Evolutionary conservation across 2,888 invertebrate genomes (phyloP), one percentile per base, ranked within the genome.

Genomic region (Phania funesta): DNA sequence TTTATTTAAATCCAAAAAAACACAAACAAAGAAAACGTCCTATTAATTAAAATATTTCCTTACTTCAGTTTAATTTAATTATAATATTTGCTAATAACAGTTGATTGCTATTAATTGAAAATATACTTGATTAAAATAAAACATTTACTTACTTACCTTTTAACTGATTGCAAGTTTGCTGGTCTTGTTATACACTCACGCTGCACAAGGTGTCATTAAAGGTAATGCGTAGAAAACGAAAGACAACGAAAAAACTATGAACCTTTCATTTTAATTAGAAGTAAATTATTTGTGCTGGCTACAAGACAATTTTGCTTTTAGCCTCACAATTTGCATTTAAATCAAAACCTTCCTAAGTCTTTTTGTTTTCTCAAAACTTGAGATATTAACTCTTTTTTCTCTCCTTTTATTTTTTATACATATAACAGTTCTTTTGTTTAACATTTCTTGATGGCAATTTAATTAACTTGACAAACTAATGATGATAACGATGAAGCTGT

Each of bases 381-480:
- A 71, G 38, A 76, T 26, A 44, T 52, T 60, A 78, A 83, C 79
- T 76, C 75, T 80, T 83, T 74, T 50, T 56, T 48, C 60, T 52
- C 24, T 29, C 6, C 13, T 3, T 4, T 6, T 8, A 2, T n/a
- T n/a, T n/a, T n/a, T n/a, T n/a, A n/a, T 16, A 41, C 52, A 54
- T 44, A 56, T 65, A 41, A 24, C 67, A 44, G 48, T 46, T 68
- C 54, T 79, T 79, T 83, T 76, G 75, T 79, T 70, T 73, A 62
- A 73, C 54, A 71, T 73, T 8, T 4, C 79, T 76, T 71, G 62
- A 76, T 80, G 60, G 54, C 75, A 80, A 76, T 80, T 83, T 80
- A 83, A 83, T 79, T 80, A 83, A 68, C 83, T 83, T 74, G 70
- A 74, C 74, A 82, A 78, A 78, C 81, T 82, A 82, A 82, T 78